Evolutionary conservation across 1,140 invertebrate species (phyloP), one percentile per base, ranked within the genome.

Genomic region (Spodoptera litura): DNA sequence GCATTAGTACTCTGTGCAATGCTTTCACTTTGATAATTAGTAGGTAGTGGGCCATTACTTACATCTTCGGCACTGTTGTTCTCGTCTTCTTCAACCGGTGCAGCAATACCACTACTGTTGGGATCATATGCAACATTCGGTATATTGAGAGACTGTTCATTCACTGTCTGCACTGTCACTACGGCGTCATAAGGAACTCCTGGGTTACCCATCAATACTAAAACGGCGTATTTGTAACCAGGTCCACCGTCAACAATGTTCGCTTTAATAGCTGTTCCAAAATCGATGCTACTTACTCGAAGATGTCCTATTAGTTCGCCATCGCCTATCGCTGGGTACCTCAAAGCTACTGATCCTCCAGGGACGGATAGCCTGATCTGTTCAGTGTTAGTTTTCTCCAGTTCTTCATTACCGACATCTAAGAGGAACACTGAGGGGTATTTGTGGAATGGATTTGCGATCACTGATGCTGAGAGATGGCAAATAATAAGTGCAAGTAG

Each of bases 321-420:
- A 44, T 89, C 83, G 11, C 84, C 87, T 4, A 85, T 78, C 11
- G 91, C 93, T 38, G 93, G 93, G 70, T 93, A 94, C 62, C 89
- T 88, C 13, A 94, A 70, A 38, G 92, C 92, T 62, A 93, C 10
- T 1, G 90, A 91, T 13, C 91, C 93, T 59, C 93, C 93, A 3
- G 91, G 91, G 68, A 89, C 78, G 2, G 88, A 86, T 6, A 94
- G 25, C 77, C 91, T 88, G 15, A 94, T 87, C 58, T 93, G 91
- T 83, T 94, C 89, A 20, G 89, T 86, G 52, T 87, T 89, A 0
- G 85, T 85, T 52, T 87, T 89, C 59, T 91, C 84, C 5, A 93
- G 76, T 81, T 93, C 93, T 91, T 94, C 93, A 90, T 94, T 94
- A 20, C 93, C 93, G 31, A 93, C 85, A 71, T 94, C 92, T n/a